Conservation (phyloP, 2,113 vertebrate species). For the Oenanthe oenanthe region DNA sequence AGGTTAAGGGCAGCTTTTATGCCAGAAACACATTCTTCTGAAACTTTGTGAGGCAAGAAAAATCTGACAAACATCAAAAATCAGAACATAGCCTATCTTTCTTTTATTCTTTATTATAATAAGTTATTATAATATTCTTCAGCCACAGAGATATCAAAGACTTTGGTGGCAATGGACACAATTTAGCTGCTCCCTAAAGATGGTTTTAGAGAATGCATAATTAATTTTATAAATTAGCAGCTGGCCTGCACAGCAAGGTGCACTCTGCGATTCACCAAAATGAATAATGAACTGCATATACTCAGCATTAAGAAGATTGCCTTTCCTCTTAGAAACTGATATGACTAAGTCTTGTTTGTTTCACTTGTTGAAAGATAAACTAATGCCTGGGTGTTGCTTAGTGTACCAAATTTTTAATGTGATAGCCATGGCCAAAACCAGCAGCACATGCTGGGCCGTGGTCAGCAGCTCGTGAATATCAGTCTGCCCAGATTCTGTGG, state of each 20-base stretch:
- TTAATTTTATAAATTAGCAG: slow-evolving; percentile 45
- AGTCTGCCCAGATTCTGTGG: not conserved
- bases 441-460: rapidly evolving
- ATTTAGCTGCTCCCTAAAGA: slow-evolving; percentile 33
- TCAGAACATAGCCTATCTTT: not conserved
- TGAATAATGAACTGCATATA: not conserved
- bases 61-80: slow-evolving; percentile 1
- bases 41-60: not conserved
- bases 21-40: not conserved
- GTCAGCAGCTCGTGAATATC: rapidly evolving
- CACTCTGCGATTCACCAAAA: not conserved
- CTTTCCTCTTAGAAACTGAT: not conserved
- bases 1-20: not conserved
- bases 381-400: too few species aligned
- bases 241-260: slow-evolving; percentile 34
- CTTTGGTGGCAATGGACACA: not conserved
- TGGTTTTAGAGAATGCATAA: slow-evolving; percentile 16
- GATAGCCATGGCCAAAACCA: rapidly evolving
- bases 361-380: not conserved
- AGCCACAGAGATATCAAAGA: not conserved
- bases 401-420: rapidly evolving
- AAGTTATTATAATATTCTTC: slow-evolving; percentile 20
- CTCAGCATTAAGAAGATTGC: not conserved
- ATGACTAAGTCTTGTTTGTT: not conserved
- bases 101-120: not conserved